Evolutionary conservation across 2,797 vertebrate species (phyloP), one percentile per base, ranked within the genome.

Genomic region (Carduelis carduelis): DNA sequence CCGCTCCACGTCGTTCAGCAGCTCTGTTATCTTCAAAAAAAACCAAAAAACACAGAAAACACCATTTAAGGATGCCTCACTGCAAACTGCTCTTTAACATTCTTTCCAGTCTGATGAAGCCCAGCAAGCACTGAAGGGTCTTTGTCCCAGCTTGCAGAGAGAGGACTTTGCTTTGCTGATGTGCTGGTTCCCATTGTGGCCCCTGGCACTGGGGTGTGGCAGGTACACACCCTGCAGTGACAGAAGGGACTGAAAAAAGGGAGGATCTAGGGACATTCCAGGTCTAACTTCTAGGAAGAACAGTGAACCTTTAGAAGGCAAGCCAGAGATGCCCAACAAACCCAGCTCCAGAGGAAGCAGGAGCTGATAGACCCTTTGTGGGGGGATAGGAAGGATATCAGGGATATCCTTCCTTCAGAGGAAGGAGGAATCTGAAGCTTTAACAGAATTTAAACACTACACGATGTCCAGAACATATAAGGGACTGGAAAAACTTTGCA

Each of bases 1-100:
- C 52, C 98, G 97, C 96, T 99, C 99, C 21, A 99, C 99, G 4
- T 99, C 99, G 9, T 97, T 99, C 84, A 99, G 98, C 96, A 99
- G 97, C 97, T 99, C 99, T 3, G 98, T 99, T 97, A 99, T 99
- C 99, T 99, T 97, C 7, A 30, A 65, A 81, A 6, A 41, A 46
- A 41, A 7, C 41, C 41, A 79, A 56, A 70, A 24, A 12, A 4
- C 16, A n/a, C 12, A 50, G 47, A 15, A 55, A 69, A 32, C 26
- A 14, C 41, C 46, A 41, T 27, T 72, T 43, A 52, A 63, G n/a
- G 47, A 50, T 8, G 17, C 8, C 37, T 74, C 74, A 23, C 14
- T 35, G 4, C 53, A 78, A 30, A 5, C 6, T 23, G 23, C 6
- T 61, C n/a, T 26, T 30, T 5, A 32, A 18, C 5, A 2, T 19